A percentile compares a stretch with the other conserved stretches of the same genome.
These are phyloP conservation scores for Dufourea novaeangliae DNA, from an alignment of 1,140 invertebrate genomes.

Conservation along the genomic window DNA sequence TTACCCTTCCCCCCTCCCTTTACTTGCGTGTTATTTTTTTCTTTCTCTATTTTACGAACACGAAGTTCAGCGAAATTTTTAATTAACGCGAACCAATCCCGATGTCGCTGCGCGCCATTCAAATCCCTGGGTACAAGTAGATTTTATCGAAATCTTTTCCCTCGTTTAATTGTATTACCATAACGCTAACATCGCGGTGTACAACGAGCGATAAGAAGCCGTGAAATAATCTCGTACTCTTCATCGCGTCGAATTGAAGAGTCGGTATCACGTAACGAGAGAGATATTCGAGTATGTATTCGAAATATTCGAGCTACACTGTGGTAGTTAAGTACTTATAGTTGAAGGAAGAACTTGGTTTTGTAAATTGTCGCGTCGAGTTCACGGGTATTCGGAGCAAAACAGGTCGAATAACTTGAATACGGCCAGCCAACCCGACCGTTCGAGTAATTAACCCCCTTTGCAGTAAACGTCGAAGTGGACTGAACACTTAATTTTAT, in stretches of 20 bases:
- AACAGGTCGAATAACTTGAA: too few species aligned
- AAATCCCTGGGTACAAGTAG: not conserved
- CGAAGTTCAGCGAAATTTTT: constrained; percentile 5
- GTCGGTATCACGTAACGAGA: not conserved
- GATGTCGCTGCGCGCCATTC: not conserved
- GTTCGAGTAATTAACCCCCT: too few species aligned
- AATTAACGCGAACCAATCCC: not conserved
- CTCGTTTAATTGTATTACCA: constrained; percentile 31
- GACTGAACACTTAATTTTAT: too few species aligned
- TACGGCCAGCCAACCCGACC: too few species aligned
- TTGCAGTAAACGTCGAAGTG: too few species aligned
- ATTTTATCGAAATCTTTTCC: constrained; percentile 13
- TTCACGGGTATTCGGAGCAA: too few species aligned
- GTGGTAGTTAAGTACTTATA: too few species aligned
- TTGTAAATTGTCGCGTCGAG: too few species aligned
- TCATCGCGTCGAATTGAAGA: not conserved
- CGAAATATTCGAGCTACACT: not conserved
- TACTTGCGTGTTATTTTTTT: not conserved
- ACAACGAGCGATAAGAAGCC: constrained; percentile 9
- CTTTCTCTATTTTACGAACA: not conserved
- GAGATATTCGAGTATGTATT: not conserved
- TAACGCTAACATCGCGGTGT: not conserved
- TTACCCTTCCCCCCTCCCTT: not conserved
- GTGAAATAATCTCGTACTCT: constrained; percentile 19
- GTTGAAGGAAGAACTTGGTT: too few species aligned